Evolutionary conservation across 1,140 invertebrate species (phyloP), one percentile per base, ranked within the genome.

Genomic region (Pseudomyrmex gracilis): DNA sequence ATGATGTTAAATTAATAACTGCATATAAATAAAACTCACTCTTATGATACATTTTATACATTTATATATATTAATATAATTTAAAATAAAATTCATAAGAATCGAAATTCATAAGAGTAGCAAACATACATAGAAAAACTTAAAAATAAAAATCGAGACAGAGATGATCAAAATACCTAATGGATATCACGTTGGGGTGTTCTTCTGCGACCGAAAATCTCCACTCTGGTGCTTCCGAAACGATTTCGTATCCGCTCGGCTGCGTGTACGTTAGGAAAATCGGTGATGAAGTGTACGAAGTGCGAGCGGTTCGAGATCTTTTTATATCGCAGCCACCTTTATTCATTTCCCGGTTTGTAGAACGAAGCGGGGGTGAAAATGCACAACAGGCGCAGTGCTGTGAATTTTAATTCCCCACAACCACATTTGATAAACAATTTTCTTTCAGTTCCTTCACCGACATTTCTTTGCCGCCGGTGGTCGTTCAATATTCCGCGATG

Each of bases 341-440:
- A 49, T 57, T 78, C 84, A 68, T 80, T 55, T 78, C 60, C n/a
- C 12, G 51, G 17, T 34, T 64, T 12, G 8, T 66, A 55, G 43
- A 73, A 43, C 49, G 1, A 43, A 55, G 22, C 60, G 43, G 15
- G 13, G 57, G 63, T 51, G 9, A 83, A 76, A 68, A 64, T 24
- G 24, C 15, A 12, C 13, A 64, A 5, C 77, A 71, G 67, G 63
- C 5, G 73, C 68, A 73, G 63, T 60, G 67, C 71, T 49, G 58
- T 87, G 87, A 90, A 90, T 90, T 90, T 88, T 88, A 90, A 90
- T 90, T 90, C 87, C 45, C 82, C 63, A 77, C 49, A 24, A 4
- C 60, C 58, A 49, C 24, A 22, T 12, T 17, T 64, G 87, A 90
- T 89, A 89, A 90, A 90, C 82, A 84, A 89, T 90, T 90, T 90